Base-by-base conservation (phyloP, 2,113 vertebrate species). In the Silurus glanis region DNA sequence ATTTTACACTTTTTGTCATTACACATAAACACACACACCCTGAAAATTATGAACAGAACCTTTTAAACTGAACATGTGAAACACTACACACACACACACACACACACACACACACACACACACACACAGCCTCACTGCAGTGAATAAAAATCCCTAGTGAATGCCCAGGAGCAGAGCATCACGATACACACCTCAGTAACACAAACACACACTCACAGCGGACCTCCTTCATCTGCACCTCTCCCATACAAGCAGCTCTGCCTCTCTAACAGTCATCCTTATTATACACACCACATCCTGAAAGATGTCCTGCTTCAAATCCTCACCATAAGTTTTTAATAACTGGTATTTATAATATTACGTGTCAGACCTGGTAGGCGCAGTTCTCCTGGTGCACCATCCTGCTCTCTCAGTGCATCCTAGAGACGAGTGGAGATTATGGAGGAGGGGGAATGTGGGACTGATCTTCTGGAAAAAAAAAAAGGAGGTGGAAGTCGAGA, bases 321-420 rank as follows among this genome's bases (percentile, higher is more conserved):
- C 28, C 78, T 61, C 56, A 13, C 14, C 53, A 7, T 10, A 21
- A 45, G 17, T 9, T 80, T 80, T 45, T 61, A 45, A 45, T 13
- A 61, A 61, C 13, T 47, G 19, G 7, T 61, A 61, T 45, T 6
- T 37, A 80, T 45, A 59, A 80, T 12, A 21, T 67, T 19, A 28
- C 4, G n/a, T 66, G 53, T 84, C 83, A 74, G 28, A 86, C 85
- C 85, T 86, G 85, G 47, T 86, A 82, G 85, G 85, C 67, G 47
- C 79, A 81, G 67, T 74, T 82, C 12, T 82, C 85, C 79, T 86
- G 85, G 67, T 86, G 85, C 55, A 86, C 85, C 85, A 86, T 86
- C 79, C 85, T 86, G 79, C 79, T 82, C 79, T 37, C 85, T 82
- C 85, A 86, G 85, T 82, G 79, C 85, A 86, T 86, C 85, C 79